Evolutionary conservation across 2,113 vertebrate genomes (phyloP).

Genomic region (Phaetusa simplex): DNA sequence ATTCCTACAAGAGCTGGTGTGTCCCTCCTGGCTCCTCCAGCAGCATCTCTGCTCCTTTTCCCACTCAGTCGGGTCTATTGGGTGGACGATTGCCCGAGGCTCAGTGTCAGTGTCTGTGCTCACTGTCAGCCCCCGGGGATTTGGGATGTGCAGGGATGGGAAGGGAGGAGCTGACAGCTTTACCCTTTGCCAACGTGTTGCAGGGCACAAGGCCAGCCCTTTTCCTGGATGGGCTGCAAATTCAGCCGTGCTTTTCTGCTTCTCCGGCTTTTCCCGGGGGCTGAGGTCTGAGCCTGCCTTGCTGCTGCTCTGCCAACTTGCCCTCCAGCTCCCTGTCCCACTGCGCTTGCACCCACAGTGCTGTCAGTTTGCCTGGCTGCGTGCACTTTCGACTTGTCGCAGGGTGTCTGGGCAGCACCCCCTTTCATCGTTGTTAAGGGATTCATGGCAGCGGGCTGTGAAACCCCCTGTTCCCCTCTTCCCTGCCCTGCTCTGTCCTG

Average conservation of each 20-base stretch:
- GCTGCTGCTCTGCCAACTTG: not conserved
- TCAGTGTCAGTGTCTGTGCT: not conserved
- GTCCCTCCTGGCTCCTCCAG: not conserved
- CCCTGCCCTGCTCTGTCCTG: fast-evolving
- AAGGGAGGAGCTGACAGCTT: not conserved
- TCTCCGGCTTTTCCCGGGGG: not conserved
- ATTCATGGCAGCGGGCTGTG: not conserved
- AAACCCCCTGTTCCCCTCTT: not conserved
- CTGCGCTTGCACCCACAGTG: not conserved
- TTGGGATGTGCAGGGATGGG: not conserved
- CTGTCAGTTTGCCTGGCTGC: not conserved
- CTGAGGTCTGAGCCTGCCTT: not conserved
- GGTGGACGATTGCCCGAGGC: fast-evolving
- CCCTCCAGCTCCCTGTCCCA: not conserved
- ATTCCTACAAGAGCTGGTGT: not conserved
- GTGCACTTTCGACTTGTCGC: not conserved
- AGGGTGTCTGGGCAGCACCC: not conserved
- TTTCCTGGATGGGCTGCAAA: not conserved
- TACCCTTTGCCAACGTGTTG: not conserved
- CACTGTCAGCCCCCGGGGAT: not conserved
- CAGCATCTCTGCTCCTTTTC: not conserved
- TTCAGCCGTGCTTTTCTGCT: not conserved
- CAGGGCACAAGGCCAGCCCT: not conserved
- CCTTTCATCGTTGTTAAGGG: not conserved
- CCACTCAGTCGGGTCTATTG: not conserved